Percentiles rank a stretch among this genome's conserved stretches.
phyloP scores from a whole-genome alignment of 2,888 invertebrate genomes.

The Platypus cylindrus region DNA sequence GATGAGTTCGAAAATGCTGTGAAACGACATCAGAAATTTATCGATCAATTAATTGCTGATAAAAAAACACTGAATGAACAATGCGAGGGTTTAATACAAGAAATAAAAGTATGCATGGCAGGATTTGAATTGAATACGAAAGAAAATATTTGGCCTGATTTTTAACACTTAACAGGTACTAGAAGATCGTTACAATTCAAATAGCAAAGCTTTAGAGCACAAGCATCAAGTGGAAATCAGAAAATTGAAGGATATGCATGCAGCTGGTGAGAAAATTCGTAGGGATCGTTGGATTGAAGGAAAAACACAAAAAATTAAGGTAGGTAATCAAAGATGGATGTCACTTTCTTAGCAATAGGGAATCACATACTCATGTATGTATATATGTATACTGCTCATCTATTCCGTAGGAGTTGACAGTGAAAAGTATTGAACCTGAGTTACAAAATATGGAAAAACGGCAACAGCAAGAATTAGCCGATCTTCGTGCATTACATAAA shows the following conservation, averaged over 20 bases:
- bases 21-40: slow-evolving; percentile 68
- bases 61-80: slow-evolving; percentile 66
- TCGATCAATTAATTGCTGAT: slow-evolving; percentile 69
- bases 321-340: slow-evolving; percentile 26
- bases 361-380: no score
- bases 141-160: neutral
- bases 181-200: slow-evolving; percentile 51
- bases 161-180: slow-evolving; percentile 31
- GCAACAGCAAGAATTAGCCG: slow-evolving; percentile 53
- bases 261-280: slow-evolving; percentile 62
- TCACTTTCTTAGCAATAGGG: no score
- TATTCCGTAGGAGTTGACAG: slow-evolving; percentile 73
- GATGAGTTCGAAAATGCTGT: slow-evolving; percentile 62
- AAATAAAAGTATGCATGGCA: slow-evolving; percentile 36
- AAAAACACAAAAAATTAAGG: slow-evolving; percentile 78
- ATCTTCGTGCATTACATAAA: slow-evolving; percentile 53
- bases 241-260: slow-evolving; percentile 61
- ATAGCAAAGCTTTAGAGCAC: slow-evolving; percentile 58
- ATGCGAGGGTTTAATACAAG: slow-evolving; percentile 54
- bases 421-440: slow-evolving; percentile 78
- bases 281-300: slow-evolving; percentile 71
- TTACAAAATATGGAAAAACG: slow-evolving; percentile 61
- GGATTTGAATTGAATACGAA: no score
- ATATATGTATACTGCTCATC: no score
- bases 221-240: slow-evolving; percentile 62